Evolutionary conservation across 2,888 invertebrate genomes (phyloP).

Genomic region (Erebia palarica): DNA sequence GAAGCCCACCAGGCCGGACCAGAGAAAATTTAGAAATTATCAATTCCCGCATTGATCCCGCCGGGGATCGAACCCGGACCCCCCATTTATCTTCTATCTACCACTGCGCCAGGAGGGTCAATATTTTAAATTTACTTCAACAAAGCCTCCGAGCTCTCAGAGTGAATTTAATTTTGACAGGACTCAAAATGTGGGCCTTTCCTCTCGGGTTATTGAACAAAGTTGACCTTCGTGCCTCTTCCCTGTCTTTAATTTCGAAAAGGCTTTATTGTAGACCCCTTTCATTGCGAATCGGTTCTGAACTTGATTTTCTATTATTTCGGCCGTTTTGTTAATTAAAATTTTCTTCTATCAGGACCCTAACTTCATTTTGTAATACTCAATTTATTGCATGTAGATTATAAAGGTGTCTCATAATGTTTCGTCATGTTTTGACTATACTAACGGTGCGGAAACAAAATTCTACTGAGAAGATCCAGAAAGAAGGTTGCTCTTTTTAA

Average conservation of each 20-base stretch:
- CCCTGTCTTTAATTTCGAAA: constrained; percentile 7
- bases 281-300: background rate
- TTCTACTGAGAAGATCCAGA: no score
- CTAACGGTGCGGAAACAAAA: no score
- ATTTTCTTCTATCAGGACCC: background rate
- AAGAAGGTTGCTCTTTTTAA: no score
- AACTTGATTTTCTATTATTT: constrained; percentile 5
- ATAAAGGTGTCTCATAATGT: no score
- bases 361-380: background rate
- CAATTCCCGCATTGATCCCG: no score
- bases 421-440: no score
- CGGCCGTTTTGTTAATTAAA: constrained; percentile 7
- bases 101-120: no score
- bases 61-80: no score
- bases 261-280: constrained; percentile 13
- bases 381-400: no score
- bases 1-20: no score
- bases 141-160: background rate
- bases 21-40: no score
- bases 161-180: constrained; percentile 4
- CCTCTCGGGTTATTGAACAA: constrained; percentile 1
- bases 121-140: background rate
- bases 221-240: constrained; percentile 6
- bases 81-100: no score
- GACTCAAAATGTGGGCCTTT: background rate